Percentiles rank a stretch among this genome's conserved stretches.
phyloP scores from a whole-genome alignment of 2,888 invertebrate species.

The Apomyelois bistriatella region DNA sequence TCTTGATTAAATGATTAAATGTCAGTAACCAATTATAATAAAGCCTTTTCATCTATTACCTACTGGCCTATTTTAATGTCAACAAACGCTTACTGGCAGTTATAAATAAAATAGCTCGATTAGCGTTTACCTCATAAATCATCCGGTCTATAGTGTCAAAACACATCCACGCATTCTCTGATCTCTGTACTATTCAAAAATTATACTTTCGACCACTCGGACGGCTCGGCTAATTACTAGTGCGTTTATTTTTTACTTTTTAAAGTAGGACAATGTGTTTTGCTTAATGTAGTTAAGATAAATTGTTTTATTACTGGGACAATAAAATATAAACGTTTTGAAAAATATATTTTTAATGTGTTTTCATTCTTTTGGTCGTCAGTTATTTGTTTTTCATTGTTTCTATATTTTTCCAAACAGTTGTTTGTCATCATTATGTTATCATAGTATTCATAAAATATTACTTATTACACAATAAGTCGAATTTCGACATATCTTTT shows the following conservation, averaged over 20 bases:
- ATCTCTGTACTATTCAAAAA: constrained; percentile 55
- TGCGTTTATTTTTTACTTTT: constrained; percentile 19
- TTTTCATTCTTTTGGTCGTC: neutral
- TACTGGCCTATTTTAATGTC: constrained; percentile 61
- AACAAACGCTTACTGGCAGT: constrained; percentile 47
- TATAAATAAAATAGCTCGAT: constrained; percentile 66
- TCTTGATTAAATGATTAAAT: no score
- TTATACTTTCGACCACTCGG: constrained; percentile 36
- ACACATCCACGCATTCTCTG: constrained; percentile 61
- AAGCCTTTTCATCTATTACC: no score
- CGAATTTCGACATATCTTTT: neutral
- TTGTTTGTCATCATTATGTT: no score
- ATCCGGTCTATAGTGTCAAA: constrained; percentile 63
- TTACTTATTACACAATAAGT: no score
- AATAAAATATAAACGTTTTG: neutral
- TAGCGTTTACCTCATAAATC: constrained; percentile 64
- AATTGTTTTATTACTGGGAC: neutral
- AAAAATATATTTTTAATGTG: neutral
- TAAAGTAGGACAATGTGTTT: constrained; percentile 5
- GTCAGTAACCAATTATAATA: no score
- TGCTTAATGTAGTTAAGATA: constrained; percentile 2
- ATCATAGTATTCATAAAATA: neutral
- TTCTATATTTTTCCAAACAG: neutral
- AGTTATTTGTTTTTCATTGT: neutral
- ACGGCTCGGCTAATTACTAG: constrained; percentile 42